phyloP scores from a whole-genome alignment of 2,113 vertebrate species.

The Artemisiospiza belli region DNA sequence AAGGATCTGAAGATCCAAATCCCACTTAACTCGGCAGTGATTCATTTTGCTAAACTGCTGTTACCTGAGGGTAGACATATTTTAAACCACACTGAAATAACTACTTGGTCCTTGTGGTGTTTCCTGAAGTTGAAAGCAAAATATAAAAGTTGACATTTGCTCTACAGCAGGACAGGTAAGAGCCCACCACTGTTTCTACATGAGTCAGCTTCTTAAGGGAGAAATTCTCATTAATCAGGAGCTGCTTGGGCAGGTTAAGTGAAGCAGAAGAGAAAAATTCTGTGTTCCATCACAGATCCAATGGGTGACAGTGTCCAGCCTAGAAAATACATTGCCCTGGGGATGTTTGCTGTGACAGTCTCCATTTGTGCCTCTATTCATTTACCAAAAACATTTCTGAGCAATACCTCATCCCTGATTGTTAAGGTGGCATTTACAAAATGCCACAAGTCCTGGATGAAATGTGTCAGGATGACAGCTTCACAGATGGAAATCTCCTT shows the following conservation, averaged over 20 bases:
- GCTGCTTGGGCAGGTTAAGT: neutral
- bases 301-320: neutral
- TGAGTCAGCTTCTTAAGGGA: neutral
- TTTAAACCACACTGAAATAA: neutral
- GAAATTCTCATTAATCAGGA: neutral
- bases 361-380: neutral
- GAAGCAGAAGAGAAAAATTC: neutral
- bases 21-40: neutral
- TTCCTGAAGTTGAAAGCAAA: neutral
- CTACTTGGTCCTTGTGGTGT: neutral
- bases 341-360: neutral
- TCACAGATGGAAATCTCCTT: neutral
- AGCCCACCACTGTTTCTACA: neutral
- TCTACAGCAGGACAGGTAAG: neutral
- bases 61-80: neutral
- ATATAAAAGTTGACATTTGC: neutral
- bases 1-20: neutral
- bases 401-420: neutral
- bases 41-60: neutral
- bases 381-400: neutral
- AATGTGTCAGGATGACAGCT: neutral
- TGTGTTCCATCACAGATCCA: neutral
- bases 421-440: constrained; percentile 13
- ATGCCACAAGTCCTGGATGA: neutral
- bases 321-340: neutral